Percentiles rank a stretch among this genome's conserved stretches.
These are phyloP conservation scores for Colinus virginianus DNA, from an alignment of 2,113 vertebrate genomes.

Conservation along the genomic window DNA sequence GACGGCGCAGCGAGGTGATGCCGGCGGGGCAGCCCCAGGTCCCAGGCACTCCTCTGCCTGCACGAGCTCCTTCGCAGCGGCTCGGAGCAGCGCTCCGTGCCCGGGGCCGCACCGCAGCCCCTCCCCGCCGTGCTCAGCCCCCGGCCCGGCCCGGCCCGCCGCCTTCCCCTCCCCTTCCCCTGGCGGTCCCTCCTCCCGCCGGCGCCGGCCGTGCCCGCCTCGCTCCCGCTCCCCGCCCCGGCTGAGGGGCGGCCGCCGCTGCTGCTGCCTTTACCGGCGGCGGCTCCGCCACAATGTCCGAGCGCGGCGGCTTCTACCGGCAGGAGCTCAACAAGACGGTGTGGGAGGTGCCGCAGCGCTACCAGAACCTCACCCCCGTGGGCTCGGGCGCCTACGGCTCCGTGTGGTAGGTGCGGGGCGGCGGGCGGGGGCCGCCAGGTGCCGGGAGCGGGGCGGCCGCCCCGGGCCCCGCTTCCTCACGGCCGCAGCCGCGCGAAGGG, in stretches of 20 bases:
- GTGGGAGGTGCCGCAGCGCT: conserved; percentile 83
- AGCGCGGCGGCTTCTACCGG: conserved; percentile 78
- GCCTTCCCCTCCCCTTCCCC: not conserved
- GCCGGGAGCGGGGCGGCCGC: not conserved
- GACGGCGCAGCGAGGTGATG: too few relatives aligned
- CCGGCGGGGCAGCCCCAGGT: too few relatives aligned
- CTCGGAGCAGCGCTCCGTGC: too few relatives aligned
- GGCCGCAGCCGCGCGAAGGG: too few relatives aligned
- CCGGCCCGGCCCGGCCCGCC: not conserved
- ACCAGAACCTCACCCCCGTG: conserved; percentile 81
- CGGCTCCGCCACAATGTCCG: conserved; percentile 62
- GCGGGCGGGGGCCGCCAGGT: not conserved
- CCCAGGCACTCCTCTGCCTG: too few relatives aligned
- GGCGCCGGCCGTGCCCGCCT: conserved; percentile 4
- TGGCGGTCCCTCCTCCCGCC: not conserved
- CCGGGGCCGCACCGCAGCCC: too few relatives aligned
- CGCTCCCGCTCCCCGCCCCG: not conserved
- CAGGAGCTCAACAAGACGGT: conserved; percentile 83
- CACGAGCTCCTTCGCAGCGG: not conserved
- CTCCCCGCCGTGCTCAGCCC: too few relatives aligned
- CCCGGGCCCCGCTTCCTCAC: not conserved
- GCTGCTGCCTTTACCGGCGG: not conserved
- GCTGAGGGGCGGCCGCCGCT: not conserved
- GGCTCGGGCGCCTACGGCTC: conserved; percentile 84
- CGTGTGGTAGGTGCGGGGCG: conserved; percentile 76